Base-by-base conservation (phyloP, 2,888 invertebrate species). In the Trichacis sp. region DNA sequence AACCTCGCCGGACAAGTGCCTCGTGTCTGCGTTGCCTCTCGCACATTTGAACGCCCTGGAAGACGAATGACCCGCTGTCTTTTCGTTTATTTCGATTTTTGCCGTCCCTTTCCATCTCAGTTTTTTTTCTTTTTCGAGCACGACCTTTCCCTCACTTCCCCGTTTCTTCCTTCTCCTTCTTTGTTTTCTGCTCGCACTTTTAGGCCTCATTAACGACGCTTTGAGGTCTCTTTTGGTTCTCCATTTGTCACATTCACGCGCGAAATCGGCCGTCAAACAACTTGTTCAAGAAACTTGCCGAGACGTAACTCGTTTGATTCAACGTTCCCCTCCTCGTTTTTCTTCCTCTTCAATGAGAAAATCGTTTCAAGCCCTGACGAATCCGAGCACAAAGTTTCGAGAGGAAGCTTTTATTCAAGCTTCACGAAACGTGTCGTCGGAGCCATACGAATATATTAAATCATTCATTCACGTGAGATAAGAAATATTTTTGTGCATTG, bases 151-250 rank as follows among this genome's bases (percentile, higher is more conserved):
- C 38, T 55, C 62, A 42, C 40, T 43, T 42, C 50, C 50, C 30
- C 14, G 47, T 57, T 52, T 57, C 42, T 52, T 50, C 50, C 60
- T 67, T 69, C 69, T 62, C 65, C 72, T 67, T 66, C 64, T 68
- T 64, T 68, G 60, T 50, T 67, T 58, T 47, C 33, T 65, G 68
- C 69, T 68, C 61, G 71, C 73, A 75, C 77, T 73, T 80, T 77
- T 76, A 78, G 77, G 81, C 79, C 75, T 76, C 81, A 82, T 82
- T 81, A 81, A 78, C 77, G 61, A 59, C 73, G 73, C 80, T 81
- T 82, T 81, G 77, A 80, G 70, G 54, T 52, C 55, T 60, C 56
- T 50, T 65, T 49, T 58, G 51, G 59, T 51, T 48, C 24, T 33
- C 33, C 6, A 36, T 20, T 54, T 53, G 64, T 64, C 57, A 24